Evolutionary conservation across 2,888 invertebrate species (phyloP), one percentile per base, ranked within the genome.

Genomic region (Cerastoderma edule): DNA sequence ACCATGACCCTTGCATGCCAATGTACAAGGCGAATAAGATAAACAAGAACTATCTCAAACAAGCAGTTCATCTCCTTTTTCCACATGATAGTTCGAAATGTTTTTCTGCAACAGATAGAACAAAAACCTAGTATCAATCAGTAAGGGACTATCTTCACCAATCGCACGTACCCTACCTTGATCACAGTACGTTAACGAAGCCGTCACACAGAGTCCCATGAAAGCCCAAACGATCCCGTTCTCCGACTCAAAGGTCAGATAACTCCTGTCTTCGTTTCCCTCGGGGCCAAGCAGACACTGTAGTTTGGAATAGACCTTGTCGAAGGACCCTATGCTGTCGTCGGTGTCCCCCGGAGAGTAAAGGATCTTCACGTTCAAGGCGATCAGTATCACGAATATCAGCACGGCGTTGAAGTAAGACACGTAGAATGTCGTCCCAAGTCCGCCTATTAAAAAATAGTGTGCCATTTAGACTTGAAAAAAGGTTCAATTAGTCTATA

Each of bases 341-440:
- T 46, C 74, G 19, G 64, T 71, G n/a, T 67, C 74, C 19, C 78
- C 83, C 16, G 81, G 72, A 1, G 71, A 60, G 67, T 87, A 86
- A 50, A 87, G 78, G n/a, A 88, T 82, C 63, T 84, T 85, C n/a
- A 85, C 69, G 53, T 82, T 85, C 54, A 89, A 84, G 28, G 83
- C 76, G 27, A 87, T 72, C 30, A 90, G 78, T 1, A 87, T 83
- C 13, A 79, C 70, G 66, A 88, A 89, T 24, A 89, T 87, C 22
- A 89, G 72, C 22, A 83, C 79, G 6, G 87, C 82, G 77, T 90
- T 90, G 83, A 90, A 89, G 76, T 91, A 91, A 6, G 90, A 89
- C 27, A 91, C 91, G 69, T 91, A 91, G 67, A 91, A 91, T 0
- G 91, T 90, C 13, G 91, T 89, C 0, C 91, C 89, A 0, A 90